A percentile compares a stretch with the other conserved stretches of the same genome.
phyloP scores from a whole-genome alignment of 2,113 vertebrate species.

The Ammospiza nelsoni region DNA sequence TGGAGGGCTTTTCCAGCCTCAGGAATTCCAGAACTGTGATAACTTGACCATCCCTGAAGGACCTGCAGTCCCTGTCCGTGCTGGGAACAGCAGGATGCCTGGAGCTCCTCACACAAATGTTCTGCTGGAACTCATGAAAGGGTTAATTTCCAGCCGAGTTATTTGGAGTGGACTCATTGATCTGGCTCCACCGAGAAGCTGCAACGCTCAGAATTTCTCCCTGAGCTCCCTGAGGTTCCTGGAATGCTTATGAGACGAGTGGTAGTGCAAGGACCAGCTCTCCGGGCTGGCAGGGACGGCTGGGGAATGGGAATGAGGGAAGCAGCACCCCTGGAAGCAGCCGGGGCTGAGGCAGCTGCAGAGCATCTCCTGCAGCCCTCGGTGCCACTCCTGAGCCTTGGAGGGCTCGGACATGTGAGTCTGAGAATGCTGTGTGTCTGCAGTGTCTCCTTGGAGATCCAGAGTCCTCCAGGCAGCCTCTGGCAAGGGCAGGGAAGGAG shows the following conservation, averaged over 20 bases:
- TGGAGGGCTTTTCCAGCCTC: not conserved
- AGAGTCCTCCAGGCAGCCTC: not conserved
- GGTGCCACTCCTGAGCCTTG: fast-evolving
- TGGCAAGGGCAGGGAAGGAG: not conserved
- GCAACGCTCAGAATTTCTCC: not conserved
- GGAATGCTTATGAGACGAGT: not conserved
- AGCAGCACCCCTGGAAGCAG: not conserved
- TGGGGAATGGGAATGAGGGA: not conserved
- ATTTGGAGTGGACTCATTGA: not conserved
- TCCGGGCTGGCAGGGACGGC: not conserved
- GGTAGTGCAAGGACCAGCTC: not conserved
- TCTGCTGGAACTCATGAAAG: not conserved
- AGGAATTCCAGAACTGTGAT: fast-evolving
- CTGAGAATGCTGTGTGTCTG: not conserved
- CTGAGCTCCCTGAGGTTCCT: not conserved
- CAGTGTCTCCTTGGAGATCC: not conserved
- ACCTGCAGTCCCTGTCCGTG: fast-evolving
- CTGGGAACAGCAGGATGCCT: not conserved
- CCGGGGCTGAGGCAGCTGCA: not conserved
- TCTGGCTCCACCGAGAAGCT: not conserved
- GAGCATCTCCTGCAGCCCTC: not conserved
- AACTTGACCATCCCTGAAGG: fast-evolving
- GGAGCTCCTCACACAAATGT: not conserved
- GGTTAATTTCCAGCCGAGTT: not conserved
- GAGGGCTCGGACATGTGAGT: not conserved